Conservation (phyloP, 2,888 invertebrate genomes). For the Arctia plantaginis region DNA sequence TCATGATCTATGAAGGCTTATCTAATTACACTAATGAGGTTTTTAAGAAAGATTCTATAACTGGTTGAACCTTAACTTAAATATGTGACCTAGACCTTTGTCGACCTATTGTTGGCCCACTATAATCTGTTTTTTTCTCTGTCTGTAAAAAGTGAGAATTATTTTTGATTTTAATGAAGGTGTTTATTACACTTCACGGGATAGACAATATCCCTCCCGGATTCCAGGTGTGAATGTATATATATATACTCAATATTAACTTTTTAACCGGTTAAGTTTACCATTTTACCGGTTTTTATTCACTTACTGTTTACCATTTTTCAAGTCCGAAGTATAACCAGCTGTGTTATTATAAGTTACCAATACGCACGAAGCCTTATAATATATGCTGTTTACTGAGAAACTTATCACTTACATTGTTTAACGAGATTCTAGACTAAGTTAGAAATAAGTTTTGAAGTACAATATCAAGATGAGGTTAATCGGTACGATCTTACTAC, state of each 20-base stretch:
- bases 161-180: neutral
- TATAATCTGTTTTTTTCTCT: neutral
- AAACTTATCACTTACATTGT: conserved; percentile 54
- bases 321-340: neutral
- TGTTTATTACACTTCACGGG: neutral
- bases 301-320: neutral
- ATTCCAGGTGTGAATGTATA: neutral
- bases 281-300: no score
- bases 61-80: no score
- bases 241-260: neutral
- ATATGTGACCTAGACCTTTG: no score
- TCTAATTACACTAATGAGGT: no score
- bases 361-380: conserved; percentile 27
- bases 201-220: neutral
- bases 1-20: no score
- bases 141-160: neutral
- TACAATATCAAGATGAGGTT: conserved; percentile 21
- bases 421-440: conserved; percentile 46
- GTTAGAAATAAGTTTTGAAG: conserved; percentile 36
- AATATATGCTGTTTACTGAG: conserved; percentile 29
- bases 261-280: neutral
- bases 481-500: conserved; percentile 6
- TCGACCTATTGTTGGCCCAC: no score
- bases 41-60: no score
- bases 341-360: neutral